phyloP scores from a whole-genome alignment of 1,140 invertebrate genomes.

The Nymphalis io region DNA sequence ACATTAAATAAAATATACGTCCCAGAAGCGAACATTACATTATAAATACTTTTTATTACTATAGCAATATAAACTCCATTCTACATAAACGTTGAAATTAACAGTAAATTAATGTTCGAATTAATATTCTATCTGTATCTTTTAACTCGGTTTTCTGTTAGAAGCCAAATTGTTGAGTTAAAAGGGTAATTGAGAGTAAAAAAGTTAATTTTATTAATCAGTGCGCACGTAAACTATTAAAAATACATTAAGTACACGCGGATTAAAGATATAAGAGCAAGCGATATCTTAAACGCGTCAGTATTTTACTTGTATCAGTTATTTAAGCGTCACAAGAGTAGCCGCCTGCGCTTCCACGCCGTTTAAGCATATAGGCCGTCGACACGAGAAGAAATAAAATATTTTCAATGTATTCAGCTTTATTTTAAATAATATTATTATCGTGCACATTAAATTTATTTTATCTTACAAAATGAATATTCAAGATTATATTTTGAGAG shows the following conservation, averaged over 20 bases:
- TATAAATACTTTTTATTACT: background rate
- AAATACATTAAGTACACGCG: conserved; percentile 27
- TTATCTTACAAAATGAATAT: background rate
- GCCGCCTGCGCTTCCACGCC: conserved; percentile 18
- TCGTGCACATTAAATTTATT: no score
- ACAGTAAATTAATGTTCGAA: background rate
- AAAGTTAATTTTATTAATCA: conserved; percentile 20
- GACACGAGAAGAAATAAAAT: background rate
- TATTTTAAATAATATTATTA: no score
- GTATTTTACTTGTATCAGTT: conserved; percentile 20
- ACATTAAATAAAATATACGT: no score
- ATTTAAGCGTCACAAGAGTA: conserved; percentile 14
- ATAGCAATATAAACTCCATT: background rate
- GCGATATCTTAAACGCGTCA: conserved; percentile 25
- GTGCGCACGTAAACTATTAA: conserved; percentile 29
- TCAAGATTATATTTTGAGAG: no score
- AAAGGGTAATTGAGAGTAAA: conserved; percentile 8
- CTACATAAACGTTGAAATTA: background rate
- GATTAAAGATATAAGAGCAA: conserved; percentile 16
- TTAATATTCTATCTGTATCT: background rate
- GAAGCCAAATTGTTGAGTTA: conserved; percentile 12
- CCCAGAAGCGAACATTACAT: background rate
- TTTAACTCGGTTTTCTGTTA: background rate
- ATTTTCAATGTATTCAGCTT: background rate
- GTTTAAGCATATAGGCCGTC: background rate